Evolutionary conservation across 1,140 invertebrate species (phyloP).

Genomic region (Habropoda laboriosa): DNA sequence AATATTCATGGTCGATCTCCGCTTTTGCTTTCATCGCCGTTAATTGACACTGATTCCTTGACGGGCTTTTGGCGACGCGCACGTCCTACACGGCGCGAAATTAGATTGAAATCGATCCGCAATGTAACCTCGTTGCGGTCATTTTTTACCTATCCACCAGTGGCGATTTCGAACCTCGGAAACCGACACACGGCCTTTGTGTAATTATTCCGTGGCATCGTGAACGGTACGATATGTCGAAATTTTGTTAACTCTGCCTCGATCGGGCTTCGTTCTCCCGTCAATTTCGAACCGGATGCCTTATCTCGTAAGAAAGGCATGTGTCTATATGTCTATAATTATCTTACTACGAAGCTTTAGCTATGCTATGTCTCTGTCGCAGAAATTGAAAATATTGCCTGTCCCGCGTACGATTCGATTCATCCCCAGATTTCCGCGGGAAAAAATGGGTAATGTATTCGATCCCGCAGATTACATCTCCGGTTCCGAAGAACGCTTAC

Average conservation of each 20-base stretch:
- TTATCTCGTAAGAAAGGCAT: no score
- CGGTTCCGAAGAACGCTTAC: slow-evolving; percentile 8
- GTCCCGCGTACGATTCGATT: not conserved
- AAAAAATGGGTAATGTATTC: slow-evolving; percentile 22
- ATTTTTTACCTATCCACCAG: slow-evolving; percentile 52
- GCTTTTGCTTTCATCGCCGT: slow-evolving; percentile 68
- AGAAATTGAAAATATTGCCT: not conserved
- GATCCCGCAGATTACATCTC: slow-evolving; percentile 10
- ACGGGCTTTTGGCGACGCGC: slow-evolving; percentile 52
- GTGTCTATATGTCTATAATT: no score
- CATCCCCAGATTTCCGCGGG: not conserved
- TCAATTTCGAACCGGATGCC: not conserved
- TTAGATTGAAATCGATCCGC: slow-evolving; percentile 67
- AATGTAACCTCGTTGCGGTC: slow-evolving; percentile 62
- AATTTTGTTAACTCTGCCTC: no score
- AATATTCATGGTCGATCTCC: slow-evolving; percentile 65
- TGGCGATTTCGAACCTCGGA: not conserved
- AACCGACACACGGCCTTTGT: slow-evolving; percentile 30
- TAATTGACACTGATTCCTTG: slow-evolving; percentile 70
- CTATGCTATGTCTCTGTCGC: no score
- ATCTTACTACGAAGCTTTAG: no score
- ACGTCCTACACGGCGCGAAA: slow-evolving; percentile 48
- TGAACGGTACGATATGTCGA: not conserved
- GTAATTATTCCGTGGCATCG: slow-evolving; percentile 40
- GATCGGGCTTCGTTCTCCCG: no score